phyloP scores from a whole-genome alignment of 2,888 invertebrate genomes.

The Hylaea fasciaria region DNA sequence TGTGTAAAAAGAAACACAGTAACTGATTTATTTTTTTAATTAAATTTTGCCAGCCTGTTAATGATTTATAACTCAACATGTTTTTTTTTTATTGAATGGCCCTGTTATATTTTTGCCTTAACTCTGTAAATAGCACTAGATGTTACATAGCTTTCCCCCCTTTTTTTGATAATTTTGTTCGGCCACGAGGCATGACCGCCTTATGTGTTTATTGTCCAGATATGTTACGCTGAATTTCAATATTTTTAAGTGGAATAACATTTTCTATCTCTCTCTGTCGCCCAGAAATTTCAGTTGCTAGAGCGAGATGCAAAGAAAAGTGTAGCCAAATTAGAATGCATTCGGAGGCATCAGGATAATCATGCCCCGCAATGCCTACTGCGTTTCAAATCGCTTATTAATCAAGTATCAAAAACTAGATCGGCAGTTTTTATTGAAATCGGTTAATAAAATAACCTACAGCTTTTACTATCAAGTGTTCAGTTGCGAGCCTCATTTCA shows the following conservation, averaged over 20 bases:
- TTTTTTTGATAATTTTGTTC: slow-evolving; percentile 39
- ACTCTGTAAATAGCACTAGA: slow-evolving; percentile 46
- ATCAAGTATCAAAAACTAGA: too few relatives aligned
- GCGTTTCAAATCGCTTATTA: too few relatives aligned
- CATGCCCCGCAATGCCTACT: too few relatives aligned
- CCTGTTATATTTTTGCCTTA: slow-evolving; percentile 23
- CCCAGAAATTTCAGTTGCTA: too few relatives aligned
- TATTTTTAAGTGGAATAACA: background rate
- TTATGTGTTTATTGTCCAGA: slow-evolving; percentile 39
- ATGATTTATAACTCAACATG: slow-evolving; percentile 9
- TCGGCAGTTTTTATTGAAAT: too few relatives aligned
- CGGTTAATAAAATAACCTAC: too few relatives aligned
- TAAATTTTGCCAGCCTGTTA: slow-evolving; percentile 9
- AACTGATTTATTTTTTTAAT: background rate
- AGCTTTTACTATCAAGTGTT: too few relatives aligned
- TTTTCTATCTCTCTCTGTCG: too few relatives aligned
- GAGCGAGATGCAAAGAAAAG: too few relatives aligned
- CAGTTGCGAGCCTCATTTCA: too few relatives aligned
- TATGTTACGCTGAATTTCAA: slow-evolving; percentile 48
- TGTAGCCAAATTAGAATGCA: too few relatives aligned
- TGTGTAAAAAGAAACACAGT: background rate
- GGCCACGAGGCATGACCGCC: slow-evolving; percentile 53
- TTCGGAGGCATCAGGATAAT: too few relatives aligned
- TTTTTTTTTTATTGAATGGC: slow-evolving; percentile 19
- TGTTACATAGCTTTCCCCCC: slow-evolving; percentile 46